Evolutionary conservation across 1,140 invertebrate species (phyloP), one percentile per base, ranked within the genome.

Genomic region (Liolophura sinensis): DNA sequence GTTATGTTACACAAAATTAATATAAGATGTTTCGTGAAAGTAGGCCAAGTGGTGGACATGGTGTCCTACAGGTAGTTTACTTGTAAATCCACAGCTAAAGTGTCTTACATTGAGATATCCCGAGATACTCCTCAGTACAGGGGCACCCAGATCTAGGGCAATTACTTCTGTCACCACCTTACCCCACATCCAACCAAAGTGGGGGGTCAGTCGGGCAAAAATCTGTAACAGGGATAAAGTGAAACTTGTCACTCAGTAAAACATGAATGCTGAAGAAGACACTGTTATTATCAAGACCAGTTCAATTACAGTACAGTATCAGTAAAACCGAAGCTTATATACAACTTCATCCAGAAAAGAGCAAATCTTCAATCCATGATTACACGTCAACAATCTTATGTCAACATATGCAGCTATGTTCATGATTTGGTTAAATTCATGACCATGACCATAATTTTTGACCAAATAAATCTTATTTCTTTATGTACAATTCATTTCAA

Each of bases 111-210:
- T 87, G 25, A 91, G 75, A 72, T 84, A 84, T 49, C 86, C 84
- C 9, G 85, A 83, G 46, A 91, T 85, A 0, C 85, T 87, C 71
- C 86, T 86, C 9, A 91, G 80, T 11, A 89, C 85, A 56, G 78
- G 74, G 51, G 81, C 79, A 48, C 88, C 88, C 1, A 90, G 71
- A 60, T 86, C 88, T 1, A 90, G 74, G 1, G 84, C 89, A 60
- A 91, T 81, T 15, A 91, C 85, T 69, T 89, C 87, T 12, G 89
- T 82, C 51, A 82, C 77, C 68, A 87, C 85, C 77, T 88, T 88
- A 54, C 86, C 79, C 15, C 86, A 85, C 62, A 90, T 83, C 76
- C 86, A 86, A 60, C 88, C 86, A 48, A 88, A 78, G 40, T 79
- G 78, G 24, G 85, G 78, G 18, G 86, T 85, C 72, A 90, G 85